Conservation (phyloP, 53 echinoderm and acorn worm species). For the Crossaster papposus region DNA sequence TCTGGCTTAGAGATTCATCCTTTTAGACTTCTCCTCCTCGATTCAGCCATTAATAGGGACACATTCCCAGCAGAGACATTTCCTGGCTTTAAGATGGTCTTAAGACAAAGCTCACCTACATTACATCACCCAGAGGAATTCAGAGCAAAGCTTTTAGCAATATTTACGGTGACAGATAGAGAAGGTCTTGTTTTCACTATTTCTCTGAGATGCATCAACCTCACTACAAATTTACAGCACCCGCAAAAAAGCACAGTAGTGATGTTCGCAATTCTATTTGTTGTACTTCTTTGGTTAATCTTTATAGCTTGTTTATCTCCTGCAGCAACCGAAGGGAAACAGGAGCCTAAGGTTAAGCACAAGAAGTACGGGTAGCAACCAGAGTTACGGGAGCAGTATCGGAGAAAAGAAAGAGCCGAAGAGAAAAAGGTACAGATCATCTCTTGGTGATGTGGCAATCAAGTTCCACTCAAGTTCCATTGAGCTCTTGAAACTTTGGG, state of each 20-base stretch:
- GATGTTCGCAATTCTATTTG: neutral
- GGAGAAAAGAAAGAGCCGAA: conserved; percentile 89
- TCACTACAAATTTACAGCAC: neutral
- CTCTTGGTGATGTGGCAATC: neutral
- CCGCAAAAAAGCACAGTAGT: neutral
- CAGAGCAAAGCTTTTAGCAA: neutral
- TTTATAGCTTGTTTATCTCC: neutral
- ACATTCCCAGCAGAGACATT: neutral
- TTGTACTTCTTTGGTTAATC: neutral
- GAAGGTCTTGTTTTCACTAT: neutral
- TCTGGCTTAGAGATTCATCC: neutral
- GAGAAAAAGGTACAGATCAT: conserved; percentile 77
- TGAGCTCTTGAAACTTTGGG: neutral
- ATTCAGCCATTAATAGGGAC: neutral
- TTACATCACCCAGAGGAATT: neutral
- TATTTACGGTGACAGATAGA: neutral
- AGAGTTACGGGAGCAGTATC: conserved; percentile 81
- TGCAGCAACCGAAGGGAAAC: conserved; percentile 43
- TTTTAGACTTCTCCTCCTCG: neutral
- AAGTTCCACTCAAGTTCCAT: neutral
- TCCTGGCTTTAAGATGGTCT: neutral
- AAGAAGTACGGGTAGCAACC: conserved; percentile 54
- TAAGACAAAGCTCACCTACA: neutral
- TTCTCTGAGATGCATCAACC: neutral
- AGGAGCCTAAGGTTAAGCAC: conserved; percentile 57